phyloP scores from a whole-genome alignment of 2,797 vertebrate genomes.

The Perdix hodgsoniae region DNA sequence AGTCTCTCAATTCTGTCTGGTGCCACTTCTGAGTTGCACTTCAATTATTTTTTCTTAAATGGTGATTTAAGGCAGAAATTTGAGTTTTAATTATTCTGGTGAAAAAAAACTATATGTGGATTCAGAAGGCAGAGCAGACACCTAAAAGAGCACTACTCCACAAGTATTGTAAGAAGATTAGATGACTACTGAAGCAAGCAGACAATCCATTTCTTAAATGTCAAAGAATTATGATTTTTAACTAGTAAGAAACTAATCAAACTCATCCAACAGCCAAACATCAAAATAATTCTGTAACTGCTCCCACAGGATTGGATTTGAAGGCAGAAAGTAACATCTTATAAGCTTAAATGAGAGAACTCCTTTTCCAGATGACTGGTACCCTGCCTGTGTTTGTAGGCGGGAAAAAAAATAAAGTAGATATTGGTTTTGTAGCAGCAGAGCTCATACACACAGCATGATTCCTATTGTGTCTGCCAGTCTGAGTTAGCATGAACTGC shows the following conservation, averaged over 20 bases:
- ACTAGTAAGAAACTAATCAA: background rate
- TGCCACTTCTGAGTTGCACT: background rate
- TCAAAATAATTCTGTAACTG: background rate
- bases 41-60: background rate
- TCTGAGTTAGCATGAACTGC: background rate
- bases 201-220: background rate
- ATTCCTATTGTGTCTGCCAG: background rate
- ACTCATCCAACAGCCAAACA: background rate
- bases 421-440: background rate
- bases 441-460: accelerated
- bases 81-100: background rate
- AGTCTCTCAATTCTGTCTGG: background rate
- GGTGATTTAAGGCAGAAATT: background rate
- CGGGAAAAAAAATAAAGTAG: background rate
- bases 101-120: background rate
- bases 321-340: background rate
- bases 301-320: background rate
- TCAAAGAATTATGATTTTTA: background rate
- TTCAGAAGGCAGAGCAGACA: background rate
- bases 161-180: background rate
- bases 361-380: background rate
- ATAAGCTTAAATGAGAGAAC: accelerated
- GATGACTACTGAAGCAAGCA: background rate
- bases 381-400: background rate
- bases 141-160: background rate